Evolutionary conservation across 2,888 invertebrate genomes (phyloP).

Genomic region (Cremastobaeus sp.): DNA sequence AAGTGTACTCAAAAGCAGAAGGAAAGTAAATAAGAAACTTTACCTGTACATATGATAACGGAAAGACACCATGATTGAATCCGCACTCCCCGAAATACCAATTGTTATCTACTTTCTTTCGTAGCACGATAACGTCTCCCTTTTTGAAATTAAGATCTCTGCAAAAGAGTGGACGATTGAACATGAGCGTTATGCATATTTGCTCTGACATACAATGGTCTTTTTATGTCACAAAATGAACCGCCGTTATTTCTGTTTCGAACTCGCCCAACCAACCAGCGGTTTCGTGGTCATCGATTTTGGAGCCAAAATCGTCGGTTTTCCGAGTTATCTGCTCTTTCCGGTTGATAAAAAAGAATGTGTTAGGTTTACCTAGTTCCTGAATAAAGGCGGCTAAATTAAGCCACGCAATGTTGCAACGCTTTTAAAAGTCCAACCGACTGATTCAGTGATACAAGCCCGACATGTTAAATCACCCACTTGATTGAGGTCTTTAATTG

Average conservation of each 20-base stretch:
- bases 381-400: slow-evolving; percentile 12
- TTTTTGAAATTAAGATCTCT: slow-evolving; percentile 92
- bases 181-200: too few relatives aligned
- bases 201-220: too few relatives aligned
- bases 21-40: too few relatives aligned
- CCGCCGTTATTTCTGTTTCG: too few relatives aligned
- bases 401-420: not conserved
- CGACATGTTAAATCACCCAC: too few relatives aligned
- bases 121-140: slow-evolving; percentile 88
- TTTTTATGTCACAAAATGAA: too few relatives aligned
- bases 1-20: too few relatives aligned
- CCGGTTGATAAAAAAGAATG: slow-evolving; percentile 13
- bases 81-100: slow-evolving; percentile 92
- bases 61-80: slow-evolving; percentile 89
- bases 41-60: slow-evolving; percentile 91
- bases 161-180: slow-evolving; percentile 64
- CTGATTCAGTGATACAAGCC: not conserved
- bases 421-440: not conserved
- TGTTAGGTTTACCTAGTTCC: slow-evolving; percentile 13
- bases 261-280: too few relatives aligned
- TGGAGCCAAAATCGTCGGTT: too few relatives aligned
- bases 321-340: slow-evolving; percentile 16
- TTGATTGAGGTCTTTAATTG: too few relatives aligned
- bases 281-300: too few relatives aligned
- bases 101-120: slow-evolving; percentile 89